A percentile compares a stretch with the other conserved stretches of the same genome.
Evolutionary conservation across 2,113 vertebrate species (phyloP).

Genomic region (Marcusenius ussheri): DNA sequence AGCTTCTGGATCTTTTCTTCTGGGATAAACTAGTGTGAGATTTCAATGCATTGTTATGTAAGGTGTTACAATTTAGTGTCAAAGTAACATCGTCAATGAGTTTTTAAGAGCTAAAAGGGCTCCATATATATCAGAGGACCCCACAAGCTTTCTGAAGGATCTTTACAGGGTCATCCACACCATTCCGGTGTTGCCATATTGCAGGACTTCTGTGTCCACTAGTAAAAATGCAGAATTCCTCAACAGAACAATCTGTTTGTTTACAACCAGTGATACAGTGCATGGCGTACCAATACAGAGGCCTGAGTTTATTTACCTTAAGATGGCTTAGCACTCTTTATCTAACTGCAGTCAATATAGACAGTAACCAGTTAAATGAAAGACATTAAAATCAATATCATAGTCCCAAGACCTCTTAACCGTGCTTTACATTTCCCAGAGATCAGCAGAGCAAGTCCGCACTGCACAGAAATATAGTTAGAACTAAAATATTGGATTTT

Average conservation of each 20-base stretch:
- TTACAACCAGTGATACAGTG: background rate
- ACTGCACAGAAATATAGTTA: background rate
- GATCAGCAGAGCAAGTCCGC: background rate
- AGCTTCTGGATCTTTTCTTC: background rate
- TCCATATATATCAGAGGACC: background rate
- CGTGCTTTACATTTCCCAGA: background rate
- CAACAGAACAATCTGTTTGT: background rate
- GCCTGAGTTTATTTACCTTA: background rate
- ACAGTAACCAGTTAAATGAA: background rate
- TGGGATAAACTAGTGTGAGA: background rate
- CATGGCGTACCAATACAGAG: background rate
- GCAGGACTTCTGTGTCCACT: background rate
- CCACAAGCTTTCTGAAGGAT: background rate
- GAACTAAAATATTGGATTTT: background rate
- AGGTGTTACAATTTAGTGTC: background rate
- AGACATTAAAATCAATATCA: slow-evolving; percentile 3
- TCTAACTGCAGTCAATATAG: background rate
- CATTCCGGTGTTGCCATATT: background rate
- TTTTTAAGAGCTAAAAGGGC: background rate
- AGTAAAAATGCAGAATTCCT: background rate
- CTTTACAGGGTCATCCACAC: background rate
- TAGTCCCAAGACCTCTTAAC: background rate
- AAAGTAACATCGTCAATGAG: background rate
- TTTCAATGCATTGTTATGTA: background rate
- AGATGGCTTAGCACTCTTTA: background rate